Base-by-base conservation (phyloP, 2,113 vertebrate species). In the Oxygymnocypris stewartii region DNA sequence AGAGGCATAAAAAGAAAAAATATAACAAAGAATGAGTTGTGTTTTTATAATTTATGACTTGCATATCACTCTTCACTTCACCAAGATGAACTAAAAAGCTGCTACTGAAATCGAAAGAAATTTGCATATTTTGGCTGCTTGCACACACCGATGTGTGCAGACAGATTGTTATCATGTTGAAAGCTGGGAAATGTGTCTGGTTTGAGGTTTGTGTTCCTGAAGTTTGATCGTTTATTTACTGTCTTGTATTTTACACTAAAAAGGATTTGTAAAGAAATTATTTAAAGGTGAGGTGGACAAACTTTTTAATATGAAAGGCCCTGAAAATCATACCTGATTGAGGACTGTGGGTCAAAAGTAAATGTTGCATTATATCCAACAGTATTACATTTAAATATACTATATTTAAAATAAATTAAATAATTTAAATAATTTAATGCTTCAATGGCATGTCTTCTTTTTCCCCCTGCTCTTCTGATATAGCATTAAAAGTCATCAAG, bases 141-240 rank as follows among this genome's bases (percentile, higher is more conserved):
- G 16, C 8, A 5, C 75, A 51, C 1, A 4, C 25, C 20, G 16
- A 13, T 35, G 8, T 49, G 67, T 74, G 73, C 77, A 37, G 51
- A 59, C 77, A 79, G 51, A 23, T 79, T 79, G 31, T 37, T 79
- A 40, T 23, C 49, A 59, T 79, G 28, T 40, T 23, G 51, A 79
- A 40, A 20, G 16, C 8, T 20, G 14, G 54, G 49, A 79, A 35
- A 23, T 37, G 25, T 76, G 42, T 78, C 25, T 78, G 51, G 10
- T 35, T 42, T 65, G 12, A 20, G 18, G 37, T 71, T 54, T 67
- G 25, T 31, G 28, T 67, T 35, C 28, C 4, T 67, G 28, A 14
- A 16, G 28, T 57, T 57, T 54, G 51, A 54, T 54, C 14, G 49
- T 51, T 54, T 23, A 67, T 67, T 69, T 35, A 28, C 10, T 13